Conservation (phyloP, 1,140 invertebrate genomes). For the Lucilia cuprina region DNA sequence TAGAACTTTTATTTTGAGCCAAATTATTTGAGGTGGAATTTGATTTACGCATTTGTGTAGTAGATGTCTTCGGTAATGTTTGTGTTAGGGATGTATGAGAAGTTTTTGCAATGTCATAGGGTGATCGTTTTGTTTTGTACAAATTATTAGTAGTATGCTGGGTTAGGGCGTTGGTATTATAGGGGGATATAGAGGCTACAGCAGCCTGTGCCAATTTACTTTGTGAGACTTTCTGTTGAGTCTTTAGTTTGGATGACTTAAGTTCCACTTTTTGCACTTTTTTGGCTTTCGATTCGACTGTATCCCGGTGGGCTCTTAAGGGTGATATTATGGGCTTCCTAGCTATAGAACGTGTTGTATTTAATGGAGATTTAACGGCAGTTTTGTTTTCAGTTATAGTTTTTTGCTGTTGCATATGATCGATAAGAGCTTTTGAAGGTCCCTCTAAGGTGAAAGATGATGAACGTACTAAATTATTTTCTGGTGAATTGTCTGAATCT, state of each 20-base stretch:
- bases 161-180: slow-evolving; percentile 8
- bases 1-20: background rate
- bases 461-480: slow-evolving; percentile 58
- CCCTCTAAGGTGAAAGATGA: slow-evolving; percentile 70
- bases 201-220: slow-evolving; percentile 12
- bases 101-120: slow-evolving; percentile 34
- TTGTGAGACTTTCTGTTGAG: slow-evolving; percentile 12
- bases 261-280: slow-evolving; percentile 47
- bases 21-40: background rate
- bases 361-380: background rate
- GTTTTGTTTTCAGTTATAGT: slow-evolving; percentile 3
- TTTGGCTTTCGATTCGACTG: slow-evolving; percentile 56
- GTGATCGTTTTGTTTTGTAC: slow-evolving; percentile 36
- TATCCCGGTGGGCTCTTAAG: slow-evolving; percentile 41
- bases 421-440: slow-evolving; percentile 70
- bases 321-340: slow-evolving; percentile 2
- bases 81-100: background rate
- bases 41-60: background rate
- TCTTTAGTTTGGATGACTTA: background rate
- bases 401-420: slow-evolving; percentile 61
- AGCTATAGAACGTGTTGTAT: background rate
- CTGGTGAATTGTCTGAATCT: slow-evolving; percentile 18
- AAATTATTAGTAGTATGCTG: background rate
- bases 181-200: slow-evolving; percentile 34
- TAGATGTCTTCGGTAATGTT: background rate